Percentiles rank a stretch among this genome's conserved stretches.
phyloP scores from a whole-genome alignment of 1,140 invertebrate genomes.

The Nebria ingens region DNA sequence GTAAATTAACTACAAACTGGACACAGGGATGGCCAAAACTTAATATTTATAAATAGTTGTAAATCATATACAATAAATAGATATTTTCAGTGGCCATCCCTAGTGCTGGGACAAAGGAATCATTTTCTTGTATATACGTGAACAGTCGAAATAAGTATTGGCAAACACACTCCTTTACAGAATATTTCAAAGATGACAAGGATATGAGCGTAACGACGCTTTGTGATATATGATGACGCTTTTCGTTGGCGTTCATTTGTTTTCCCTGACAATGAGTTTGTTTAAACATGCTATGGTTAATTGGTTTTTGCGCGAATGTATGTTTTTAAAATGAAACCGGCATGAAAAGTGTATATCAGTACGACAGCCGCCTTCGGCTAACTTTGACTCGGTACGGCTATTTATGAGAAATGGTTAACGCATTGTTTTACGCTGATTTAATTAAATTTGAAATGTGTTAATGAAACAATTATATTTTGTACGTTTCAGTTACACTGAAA shows the following conservation, averaged over 20 bases:
- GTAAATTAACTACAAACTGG: constrained; percentile 4
- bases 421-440: no score
- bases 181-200: background rate
- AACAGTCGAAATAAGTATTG: no score
- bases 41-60: background rate
- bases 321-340: constrained; percentile 1
- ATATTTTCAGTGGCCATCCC: background rate
- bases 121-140: background rate
- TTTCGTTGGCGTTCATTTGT: background rate
- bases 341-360: no score
- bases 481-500: no score
- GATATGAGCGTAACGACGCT: background rate
- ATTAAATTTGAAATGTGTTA: no score
- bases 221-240: background rate
- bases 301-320: background rate
- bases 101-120: background rate
- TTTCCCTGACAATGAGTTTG: background rate
- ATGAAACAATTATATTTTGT: no score
- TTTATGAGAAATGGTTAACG: no score
- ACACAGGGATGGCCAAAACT: background rate
- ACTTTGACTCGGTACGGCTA: no score
- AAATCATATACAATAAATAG: background rate
- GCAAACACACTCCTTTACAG: background rate
- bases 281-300: background rate
- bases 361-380: no score